Evolutionary conservation across 1,140 invertebrate species (phyloP), one percentile per base, ranked within the genome.

Genomic region (Cydia pomonella): DNA sequence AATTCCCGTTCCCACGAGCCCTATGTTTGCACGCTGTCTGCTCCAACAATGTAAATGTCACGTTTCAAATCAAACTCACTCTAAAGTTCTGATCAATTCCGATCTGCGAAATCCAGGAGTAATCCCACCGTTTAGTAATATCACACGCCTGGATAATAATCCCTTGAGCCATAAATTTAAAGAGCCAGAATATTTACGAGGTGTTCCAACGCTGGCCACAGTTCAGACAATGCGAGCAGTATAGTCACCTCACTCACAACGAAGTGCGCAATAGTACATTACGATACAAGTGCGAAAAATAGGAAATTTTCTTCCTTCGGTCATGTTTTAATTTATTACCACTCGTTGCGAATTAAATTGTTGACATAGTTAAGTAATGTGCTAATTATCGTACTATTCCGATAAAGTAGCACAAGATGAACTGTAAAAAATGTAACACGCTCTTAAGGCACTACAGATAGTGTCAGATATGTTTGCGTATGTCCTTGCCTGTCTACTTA

Each of bases 91-190:
- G 53, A 59, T 59, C 53, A 23, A 23, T 53, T 59, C 21, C 53
- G 53, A 59, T 59, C 53, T 59, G 53, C 53, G 21, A 23, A 59
- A 59, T 23, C 53, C 53, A 23, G 3, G n/a, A 12, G 53, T 59
- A 59, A 59, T 59, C 53, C 53, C 21, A 23, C 18, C 53, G 53
- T 59, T 59, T 59, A 59, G 53, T 59, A 59, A 59, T 59, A 59
- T 59, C 53, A 59, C 53, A 23, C 53, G 53, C 53, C 53, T 59
- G 16, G 53, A 23, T 59, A 59, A 59, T 59, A 59, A 59, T 59
- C 53, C 53, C 53, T 59, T 59, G 53, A 59, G 53, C 53, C 53
- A 59, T 59, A 59, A 59, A 59, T 59, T 59, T 59, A 59, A 59
- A 59, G 53, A 59, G 53, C 53, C 53, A 59, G 53, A 59, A 59